A percentile compares a stretch with the other conserved stretches of the same genome.
phyloP scores from a whole-genome alignment of 2,888 invertebrate genomes.

The Synergus japonicus region DNA sequence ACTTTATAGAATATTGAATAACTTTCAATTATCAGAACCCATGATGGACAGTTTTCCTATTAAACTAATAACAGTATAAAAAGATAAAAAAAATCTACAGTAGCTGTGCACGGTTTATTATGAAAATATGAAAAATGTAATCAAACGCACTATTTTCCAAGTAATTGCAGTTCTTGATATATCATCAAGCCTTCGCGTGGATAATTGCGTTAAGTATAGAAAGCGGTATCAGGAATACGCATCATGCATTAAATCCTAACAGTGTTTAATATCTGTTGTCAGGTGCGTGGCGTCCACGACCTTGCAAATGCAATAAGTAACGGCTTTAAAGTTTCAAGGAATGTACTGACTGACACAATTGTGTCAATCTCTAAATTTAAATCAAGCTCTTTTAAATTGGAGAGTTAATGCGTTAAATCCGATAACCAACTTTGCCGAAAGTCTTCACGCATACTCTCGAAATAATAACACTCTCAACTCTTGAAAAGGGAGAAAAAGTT shows the following conservation, averaged over 20 bases:
- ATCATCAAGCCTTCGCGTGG: slow-evolving; percentile 1
- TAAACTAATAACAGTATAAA: not conserved
- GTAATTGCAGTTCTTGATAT: not conserved
- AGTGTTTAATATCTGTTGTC: slow-evolving; percentile 49
- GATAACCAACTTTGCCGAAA: not conserved
- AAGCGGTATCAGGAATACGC: slow-evolving; percentile 26
- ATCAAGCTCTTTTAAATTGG: not conserved
- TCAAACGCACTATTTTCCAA: not conserved
- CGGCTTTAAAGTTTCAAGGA: slow-evolving; percentile 43
- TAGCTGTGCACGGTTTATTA: not conserved
- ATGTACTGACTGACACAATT: slow-evolving; percentile 60
- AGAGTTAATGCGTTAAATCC: slow-evolving; percentile 4
- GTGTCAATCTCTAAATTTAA: slow-evolving; percentile 33
- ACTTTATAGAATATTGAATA: not conserved
- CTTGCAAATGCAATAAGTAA: slow-evolving; percentile 61
- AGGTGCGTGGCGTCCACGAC: slow-evolving; percentile 55
- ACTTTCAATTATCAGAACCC: not conserved
- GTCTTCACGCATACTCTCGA: not conserved
- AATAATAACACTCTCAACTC: slow-evolving; percentile 51
- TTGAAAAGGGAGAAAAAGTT: slow-evolving; percentile 11
- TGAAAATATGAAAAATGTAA: not conserved
- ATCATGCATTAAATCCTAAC: slow-evolving; percentile 49
- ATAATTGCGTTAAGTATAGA: slow-evolving; percentile 3
- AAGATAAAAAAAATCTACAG: not conserved
- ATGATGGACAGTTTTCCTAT: not conserved